Percentiles rank a stretch among this genome's conserved stretches.
phyloP scores from a whole-genome alignment of 1,140 invertebrate genomes.

The Leptinotarsa undecemlineata region DNA sequence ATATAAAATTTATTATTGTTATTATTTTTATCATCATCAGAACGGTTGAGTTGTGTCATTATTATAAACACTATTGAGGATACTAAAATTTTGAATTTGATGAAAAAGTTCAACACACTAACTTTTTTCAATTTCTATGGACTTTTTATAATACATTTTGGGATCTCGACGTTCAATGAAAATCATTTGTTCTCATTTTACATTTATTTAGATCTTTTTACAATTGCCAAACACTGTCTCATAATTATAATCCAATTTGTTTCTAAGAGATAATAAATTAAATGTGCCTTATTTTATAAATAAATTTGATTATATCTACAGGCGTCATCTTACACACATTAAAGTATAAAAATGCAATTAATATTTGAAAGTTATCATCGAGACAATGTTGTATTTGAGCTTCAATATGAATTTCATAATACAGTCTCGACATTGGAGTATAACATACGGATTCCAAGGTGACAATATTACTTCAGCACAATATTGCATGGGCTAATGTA shows the following conservation, averaged over 20 bases:
- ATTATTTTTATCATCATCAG: too few relatives aligned
- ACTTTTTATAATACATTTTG: too few relatives aligned
- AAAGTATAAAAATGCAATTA: neutral
- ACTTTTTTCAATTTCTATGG: too few relatives aligned
- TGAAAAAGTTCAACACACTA: too few relatives aligned
- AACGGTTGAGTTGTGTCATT: too few relatives aligned
- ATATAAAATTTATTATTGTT: too few relatives aligned
- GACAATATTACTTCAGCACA: neutral
- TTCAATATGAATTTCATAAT: conserved; percentile 4
- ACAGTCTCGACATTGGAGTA: neutral
- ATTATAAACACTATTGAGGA: too few relatives aligned
- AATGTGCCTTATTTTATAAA: neutral
- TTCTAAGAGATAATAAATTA: conserved; percentile 1
- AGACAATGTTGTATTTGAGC: conserved; percentile 3
- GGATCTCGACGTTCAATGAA: too few relatives aligned
- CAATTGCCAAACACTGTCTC: conserved; percentile 5
- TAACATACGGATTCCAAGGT: neutral
- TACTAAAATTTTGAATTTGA: too few relatives aligned
- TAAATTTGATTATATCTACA: conserved; percentile 4
- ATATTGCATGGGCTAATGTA: too few relatives aligned
- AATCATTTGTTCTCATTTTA: too few relatives aligned
- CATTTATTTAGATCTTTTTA: neutral
- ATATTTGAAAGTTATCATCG: neutral
- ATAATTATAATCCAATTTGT: neutral
- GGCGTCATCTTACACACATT: neutral